phyloP scores from a whole-genome alignment of 2,113 vertebrate genomes.

The Corydoras sp. region DNA sequence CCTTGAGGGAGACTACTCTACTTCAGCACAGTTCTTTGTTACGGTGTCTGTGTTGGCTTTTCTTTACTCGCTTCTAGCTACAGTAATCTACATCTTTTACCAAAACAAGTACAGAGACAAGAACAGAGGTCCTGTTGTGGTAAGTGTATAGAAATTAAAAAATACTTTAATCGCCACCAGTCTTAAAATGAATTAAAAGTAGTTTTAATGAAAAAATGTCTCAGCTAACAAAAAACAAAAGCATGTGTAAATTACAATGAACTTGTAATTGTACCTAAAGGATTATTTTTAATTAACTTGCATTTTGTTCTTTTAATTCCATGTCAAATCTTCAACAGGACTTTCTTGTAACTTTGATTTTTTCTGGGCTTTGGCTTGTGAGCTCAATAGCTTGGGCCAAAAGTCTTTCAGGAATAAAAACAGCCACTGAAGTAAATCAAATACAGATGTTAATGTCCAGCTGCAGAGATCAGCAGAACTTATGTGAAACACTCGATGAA shows the following conservation, averaged over 20 bases:
- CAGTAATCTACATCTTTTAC: conserved; percentile 94
- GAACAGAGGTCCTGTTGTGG: conserved; percentile 92
- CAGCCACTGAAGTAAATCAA: conserved; percentile 80
- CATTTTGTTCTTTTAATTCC: background rate
- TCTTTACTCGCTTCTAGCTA: conserved; percentile 91
- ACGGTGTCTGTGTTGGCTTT: conserved; percentile 91
- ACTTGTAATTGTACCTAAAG: background rate
- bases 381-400: conserved; percentile 94
- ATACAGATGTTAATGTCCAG: conserved; percentile 85
- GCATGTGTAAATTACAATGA: too few species aligned
- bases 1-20: conserved; percentile 83
- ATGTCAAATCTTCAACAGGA: conserved; percentile 68
- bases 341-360: conserved; percentile 86
- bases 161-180: too few species aligned
- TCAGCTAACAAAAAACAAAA: too few species aligned
- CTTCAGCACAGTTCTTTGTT: conserved; percentile 86
- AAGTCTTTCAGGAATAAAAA: conserved; percentile 85
- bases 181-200: too few species aligned
- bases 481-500: conserved; percentile 76
- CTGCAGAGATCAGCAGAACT: conserved; percentile 84
- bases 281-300: background rate
- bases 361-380: conserved; percentile 91
- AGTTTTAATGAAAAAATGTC: too few species aligned
- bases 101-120: conserved; percentile 97
- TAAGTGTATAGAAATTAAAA: conserved; percentile 62